Base-by-base conservation (phyloP, 1,140 invertebrate species). In the Drosophila rufa region DNA sequence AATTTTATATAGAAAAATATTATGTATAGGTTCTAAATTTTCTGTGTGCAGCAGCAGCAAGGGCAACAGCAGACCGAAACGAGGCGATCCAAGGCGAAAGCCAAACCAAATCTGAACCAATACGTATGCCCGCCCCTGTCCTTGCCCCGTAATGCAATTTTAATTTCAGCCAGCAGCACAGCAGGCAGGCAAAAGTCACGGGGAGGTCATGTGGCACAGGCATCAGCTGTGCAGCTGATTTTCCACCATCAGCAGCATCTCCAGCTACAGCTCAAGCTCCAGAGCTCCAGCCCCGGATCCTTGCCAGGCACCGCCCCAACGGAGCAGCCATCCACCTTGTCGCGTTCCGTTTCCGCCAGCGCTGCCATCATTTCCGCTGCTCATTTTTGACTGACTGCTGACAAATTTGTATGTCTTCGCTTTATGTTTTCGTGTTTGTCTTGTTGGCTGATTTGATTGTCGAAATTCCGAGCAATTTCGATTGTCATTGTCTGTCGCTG, bases 281-380 rank as follows among this genome's bases (percentile, higher is more conserved):
- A 47, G 11, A 22, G 30, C 30, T 12, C n/a, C 48, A 51, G 48
- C n/a, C 11, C 33, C 33, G 15, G 51, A 22, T 55, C 19, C 17
- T 38, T 38, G 51, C 33, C 17, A 12, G 33, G 30, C 51, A 19
- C 36, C 45, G 45, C 43, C 70, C 73, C 46, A 45, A 7, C 27
- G n/a, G 27, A 19, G 45, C 42, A 57, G 27, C 47, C 30, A 56
- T 30, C 62, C 68, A 67, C 77, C 80, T 66, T 73, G 64, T 64
- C 53, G 65, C 70, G 77, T 68, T 76, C 70, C 84, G 76, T 87
- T 87, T 87, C 83, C 83, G 83, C 73, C 73, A 53, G 77, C 68
- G 69, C 74, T 76, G 85, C 78, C 84, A 89, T 89, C 84, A 89
- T 89, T 89, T 89, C 84, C 84, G 84, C 81, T 89, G 85, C 81